Conservation (phyloP, 2,888 invertebrate genomes). For the Eupsilia transversa region DNA sequence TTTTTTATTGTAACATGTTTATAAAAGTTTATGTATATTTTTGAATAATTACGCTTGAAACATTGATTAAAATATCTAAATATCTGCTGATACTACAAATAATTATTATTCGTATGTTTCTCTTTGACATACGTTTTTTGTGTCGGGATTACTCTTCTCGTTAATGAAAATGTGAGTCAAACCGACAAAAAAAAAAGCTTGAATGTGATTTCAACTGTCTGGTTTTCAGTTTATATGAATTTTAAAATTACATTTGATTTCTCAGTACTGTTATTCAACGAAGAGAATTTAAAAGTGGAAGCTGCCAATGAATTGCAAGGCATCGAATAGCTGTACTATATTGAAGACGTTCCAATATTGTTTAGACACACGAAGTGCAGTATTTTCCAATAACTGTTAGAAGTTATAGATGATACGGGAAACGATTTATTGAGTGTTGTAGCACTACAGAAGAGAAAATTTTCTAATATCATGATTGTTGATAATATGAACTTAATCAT, state of each 20-base stretch:
- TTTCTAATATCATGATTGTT: neutral
- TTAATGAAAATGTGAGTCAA: neutral
- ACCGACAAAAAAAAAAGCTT: neutral
- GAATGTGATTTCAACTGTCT: neutral
- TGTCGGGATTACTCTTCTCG: neutral
- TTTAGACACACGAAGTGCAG: neutral
- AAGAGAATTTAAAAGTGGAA: neutral
- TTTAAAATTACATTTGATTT: neutral
- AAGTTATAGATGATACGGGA: neutral
- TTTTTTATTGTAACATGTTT: too few species aligned
- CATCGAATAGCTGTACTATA: neutral
- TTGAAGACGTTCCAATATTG: slow-evolving; percentile 12
- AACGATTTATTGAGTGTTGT: neutral
- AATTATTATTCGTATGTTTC: neutral
- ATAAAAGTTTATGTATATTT: too few species aligned
- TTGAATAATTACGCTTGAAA: too few species aligned
- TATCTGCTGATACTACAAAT: too few species aligned
- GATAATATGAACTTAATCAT: neutral
- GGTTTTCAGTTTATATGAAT: neutral
- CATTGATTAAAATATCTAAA: too few species aligned
- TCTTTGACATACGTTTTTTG: neutral
- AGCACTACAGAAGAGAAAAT: neutral
- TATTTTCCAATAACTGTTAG: slow-evolving; percentile 14
- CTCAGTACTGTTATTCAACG: neutral
- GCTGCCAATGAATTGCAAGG: neutral